Evolutionary conservation across 2,797 vertebrate genomes (phyloP).

Genomic region (Anguilla anguilla): DNA sequence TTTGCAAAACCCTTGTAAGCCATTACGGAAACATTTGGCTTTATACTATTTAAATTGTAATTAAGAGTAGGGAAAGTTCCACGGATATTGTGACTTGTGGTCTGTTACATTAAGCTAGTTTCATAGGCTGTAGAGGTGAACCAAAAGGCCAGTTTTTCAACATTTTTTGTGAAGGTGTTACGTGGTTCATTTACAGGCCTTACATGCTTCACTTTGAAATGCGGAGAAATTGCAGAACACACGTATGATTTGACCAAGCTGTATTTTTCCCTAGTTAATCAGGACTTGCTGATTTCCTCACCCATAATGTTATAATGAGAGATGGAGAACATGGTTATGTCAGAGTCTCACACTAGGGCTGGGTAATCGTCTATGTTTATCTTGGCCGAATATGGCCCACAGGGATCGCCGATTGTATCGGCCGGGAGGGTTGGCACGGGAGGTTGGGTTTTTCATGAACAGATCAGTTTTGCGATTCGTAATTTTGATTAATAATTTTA

Average conservation of each 20-base stretch:
- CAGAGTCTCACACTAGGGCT: too few species aligned
- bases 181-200: background rate
- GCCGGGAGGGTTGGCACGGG: too few species aligned
- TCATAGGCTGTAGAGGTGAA: background rate
- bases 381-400: too few species aligned
- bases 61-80: background rate
- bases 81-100: background rate
- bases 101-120: background rate
- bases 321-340: too few species aligned
- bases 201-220: background rate
- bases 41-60: background rate
- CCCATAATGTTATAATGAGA: too few species aligned
- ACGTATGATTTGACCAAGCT: background rate
- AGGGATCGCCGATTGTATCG: too few species aligned
- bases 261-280: too few species aligned
- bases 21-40: background rate
- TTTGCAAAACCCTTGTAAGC: background rate
- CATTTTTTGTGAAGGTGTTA: background rate
- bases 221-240: background rate
- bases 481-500: too few species aligned
- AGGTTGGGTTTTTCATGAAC: too few species aligned
- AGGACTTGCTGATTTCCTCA: too few species aligned
- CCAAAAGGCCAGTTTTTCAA: background rate
- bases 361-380: too few species aligned
- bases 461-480: too few species aligned